Evolutionary conservation across 2,113 vertebrate species (phyloP).

Genomic region (Microtus montanus): DNA sequence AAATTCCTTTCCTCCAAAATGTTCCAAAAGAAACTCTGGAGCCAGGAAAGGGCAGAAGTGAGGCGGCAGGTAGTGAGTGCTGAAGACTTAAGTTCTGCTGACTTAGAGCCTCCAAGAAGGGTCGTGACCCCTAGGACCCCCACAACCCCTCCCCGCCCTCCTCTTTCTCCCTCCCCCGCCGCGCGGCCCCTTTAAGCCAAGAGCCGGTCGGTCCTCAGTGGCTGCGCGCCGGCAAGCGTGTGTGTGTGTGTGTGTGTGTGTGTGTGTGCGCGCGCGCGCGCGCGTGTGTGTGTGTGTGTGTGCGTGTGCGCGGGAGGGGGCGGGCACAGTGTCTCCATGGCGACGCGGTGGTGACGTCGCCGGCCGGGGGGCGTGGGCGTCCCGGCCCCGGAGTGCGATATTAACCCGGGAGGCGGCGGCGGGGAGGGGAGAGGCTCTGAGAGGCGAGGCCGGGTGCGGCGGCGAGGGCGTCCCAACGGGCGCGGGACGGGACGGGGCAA

Average conservation of each 20-base stretch:
- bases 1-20: not conserved
- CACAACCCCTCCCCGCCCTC: not conserved
- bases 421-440: conserved; percentile 79
- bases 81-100: conserved; percentile 57
- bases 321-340: conserved; percentile 84
- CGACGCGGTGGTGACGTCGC: conserved; percentile 87
- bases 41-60: conserved; percentile 20
- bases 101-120: conserved; percentile 59
- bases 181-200: conserved; percentile 79
- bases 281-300: too few relatives aligned
- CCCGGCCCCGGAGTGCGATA: conserved; percentile 85
- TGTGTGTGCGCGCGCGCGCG: too few relatives aligned
- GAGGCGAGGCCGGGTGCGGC: conserved; percentile 78
- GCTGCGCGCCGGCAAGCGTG: conserved; percentile 64
- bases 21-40: conserved; percentile 62
- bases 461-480: conserved; percentile 78
- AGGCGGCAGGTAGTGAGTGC: conserved; percentile 44
- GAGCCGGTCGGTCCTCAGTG: conserved; percentile 79
- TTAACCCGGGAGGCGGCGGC: conserved; percentile 82
- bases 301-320: conserved; percentile 69
- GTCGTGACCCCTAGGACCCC: conserved; percentile 70
- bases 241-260: not conserved
- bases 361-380: conserved; percentile 83
- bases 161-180: conserved; percentile 60
- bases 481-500: conserved; percentile 84